These are phyloP conservation scores for Hemistola chrysoprasaria DNA, from an alignment of 2,888 invertebrate genomes.

Conservation along the genomic window DNA sequence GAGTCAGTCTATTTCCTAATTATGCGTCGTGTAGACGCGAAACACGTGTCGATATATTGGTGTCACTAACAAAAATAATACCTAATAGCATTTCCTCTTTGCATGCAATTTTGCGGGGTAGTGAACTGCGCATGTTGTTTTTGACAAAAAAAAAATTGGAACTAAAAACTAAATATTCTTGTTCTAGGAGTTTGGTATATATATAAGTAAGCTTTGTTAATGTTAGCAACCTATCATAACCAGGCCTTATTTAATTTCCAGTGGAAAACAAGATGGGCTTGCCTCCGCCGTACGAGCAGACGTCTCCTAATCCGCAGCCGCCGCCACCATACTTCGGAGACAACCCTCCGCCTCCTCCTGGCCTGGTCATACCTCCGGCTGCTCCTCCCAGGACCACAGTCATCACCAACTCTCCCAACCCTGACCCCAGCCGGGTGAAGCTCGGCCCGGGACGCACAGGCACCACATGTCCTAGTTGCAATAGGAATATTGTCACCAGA, in stretches of 20 bases:
- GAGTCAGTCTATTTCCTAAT: too few relatives aligned
- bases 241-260: constrained; percentile 48
- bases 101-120: too few relatives aligned
- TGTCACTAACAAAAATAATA: too few relatives aligned
- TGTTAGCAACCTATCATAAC: too few relatives aligned
- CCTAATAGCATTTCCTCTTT: too few relatives aligned
- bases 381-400: constrained; percentile 60
- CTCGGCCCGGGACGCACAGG: constrained; percentile 72
- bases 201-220: too few relatives aligned
- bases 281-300: constrained; percentile 69
- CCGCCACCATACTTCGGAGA: constrained; percentile 73
- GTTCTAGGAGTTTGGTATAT: too few relatives aligned
- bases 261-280: constrained; percentile 79
- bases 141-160: too few relatives aligned
- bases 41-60: too few relatives aligned
- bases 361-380: constrained; percentile 46
- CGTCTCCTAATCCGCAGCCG: constrained; percentile 61
- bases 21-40: too few relatives aligned
- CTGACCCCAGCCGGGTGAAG: constrained; percentile 39
- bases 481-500: constrained; percentile 64
- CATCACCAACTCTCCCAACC: constrained; percentile 45
- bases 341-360: constrained; percentile 62
- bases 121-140: too few relatives aligned
- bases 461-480: constrained; percentile 62
- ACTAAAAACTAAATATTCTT: too few relatives aligned